A percentile compares a stretch with the other conserved stretches of the same genome.
phyloP scores from a whole-genome alignment of 2,888 invertebrate genomes.

The Lysandra coridon region DNA sequence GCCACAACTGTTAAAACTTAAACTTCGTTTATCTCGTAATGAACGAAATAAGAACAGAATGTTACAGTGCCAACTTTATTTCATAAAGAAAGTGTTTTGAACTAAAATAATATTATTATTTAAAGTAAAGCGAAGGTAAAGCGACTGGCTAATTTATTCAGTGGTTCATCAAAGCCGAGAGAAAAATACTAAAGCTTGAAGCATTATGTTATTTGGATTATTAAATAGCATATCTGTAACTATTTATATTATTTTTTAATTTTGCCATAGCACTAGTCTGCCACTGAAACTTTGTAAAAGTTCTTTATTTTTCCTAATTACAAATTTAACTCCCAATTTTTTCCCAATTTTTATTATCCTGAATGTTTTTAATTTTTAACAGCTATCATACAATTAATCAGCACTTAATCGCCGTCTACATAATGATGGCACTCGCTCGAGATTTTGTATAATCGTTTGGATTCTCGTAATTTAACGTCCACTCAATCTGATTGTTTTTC shows the following conservation, averaged over 20 bases:
- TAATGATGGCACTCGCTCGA: conserved; percentile 30
- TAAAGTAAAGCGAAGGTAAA: no score
- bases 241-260: neutral
- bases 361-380: no score
- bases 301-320: neutral
- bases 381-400: neutral
- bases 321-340: neutral
- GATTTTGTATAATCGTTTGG: conserved; percentile 50
- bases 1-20: conserved; percentile 13
- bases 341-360: no score
- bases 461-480: conserved; percentile 50
- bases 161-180: no score
- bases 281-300: neutral
- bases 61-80: neutral
- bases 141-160: no score
- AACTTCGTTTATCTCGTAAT: neutral
- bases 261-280: neutral
- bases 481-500: conserved; percentile 54
- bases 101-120: no score
- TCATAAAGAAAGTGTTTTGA: neutral
- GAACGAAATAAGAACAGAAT: neutral
- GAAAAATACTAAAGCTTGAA: no score
- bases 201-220: no score
- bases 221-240: no score
- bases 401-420: neutral